These are phyloP conservation scores for Vollenhovia emeryi DNA, from an alignment of 1,140 invertebrate species.

Conservation along the genomic window DNA sequence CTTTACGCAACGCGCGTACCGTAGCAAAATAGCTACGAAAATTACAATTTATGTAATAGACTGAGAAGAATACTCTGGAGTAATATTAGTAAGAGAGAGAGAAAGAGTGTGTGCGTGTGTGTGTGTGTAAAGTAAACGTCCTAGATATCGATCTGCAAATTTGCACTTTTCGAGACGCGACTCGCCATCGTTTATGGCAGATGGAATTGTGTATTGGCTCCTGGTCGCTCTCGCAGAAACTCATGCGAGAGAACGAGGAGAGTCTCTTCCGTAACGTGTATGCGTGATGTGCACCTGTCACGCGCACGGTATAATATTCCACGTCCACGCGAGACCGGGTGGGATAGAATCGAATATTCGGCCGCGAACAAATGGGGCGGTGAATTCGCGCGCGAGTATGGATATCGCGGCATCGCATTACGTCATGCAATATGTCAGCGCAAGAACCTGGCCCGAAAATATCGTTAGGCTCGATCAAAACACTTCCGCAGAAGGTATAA, in stretches of 20 bases:
- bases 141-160: constrained; percentile 1
- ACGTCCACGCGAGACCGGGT: background rate
- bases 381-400: background rate
- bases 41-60: background rate
- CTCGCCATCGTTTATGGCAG: constrained; percentile 38
- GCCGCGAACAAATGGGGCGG: constrained; percentile 10
- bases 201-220: constrained; percentile 60
- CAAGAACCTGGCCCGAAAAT: background rate
- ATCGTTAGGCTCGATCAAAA: background rate
- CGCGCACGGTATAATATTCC: constrained; percentile 38
- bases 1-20: background rate
- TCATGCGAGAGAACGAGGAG: constrained; percentile 57
- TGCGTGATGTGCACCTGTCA: constrained; percentile 67
- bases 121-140: background rate
- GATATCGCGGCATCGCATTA: constrained; percentile 13
- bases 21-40: background rate
- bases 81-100: constrained; percentile 2
- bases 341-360: constrained; percentile 15
- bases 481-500: background rate
- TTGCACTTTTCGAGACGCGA: constrained; percentile 22
- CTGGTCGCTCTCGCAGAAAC: constrained; percentile 12
- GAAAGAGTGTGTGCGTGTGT: too few relatives aligned
- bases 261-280: constrained; percentile 41
- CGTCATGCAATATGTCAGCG: constrained; percentile 3
- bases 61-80: background rate